Evolutionary conservation across 2,888 invertebrate species (phyloP).

Genomic region (Pantelozetes paolii): DNA sequence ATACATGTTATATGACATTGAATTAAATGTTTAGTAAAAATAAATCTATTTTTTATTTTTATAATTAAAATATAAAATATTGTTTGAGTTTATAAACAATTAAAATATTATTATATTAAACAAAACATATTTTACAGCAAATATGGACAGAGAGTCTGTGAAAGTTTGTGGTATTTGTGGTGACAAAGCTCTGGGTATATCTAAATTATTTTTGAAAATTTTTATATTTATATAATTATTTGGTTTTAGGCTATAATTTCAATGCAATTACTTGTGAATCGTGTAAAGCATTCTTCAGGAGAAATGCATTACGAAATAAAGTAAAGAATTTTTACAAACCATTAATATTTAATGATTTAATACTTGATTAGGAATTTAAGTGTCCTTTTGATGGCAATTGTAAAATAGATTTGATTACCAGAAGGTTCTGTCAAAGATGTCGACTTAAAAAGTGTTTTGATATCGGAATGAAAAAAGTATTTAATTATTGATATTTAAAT

Average conservation of each 20-base stretch:
- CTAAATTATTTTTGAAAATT: constrained; percentile 1
- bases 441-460: constrained; percentile 84
- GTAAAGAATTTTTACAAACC: constrained; percentile 52
- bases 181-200: constrained; percentile 40
- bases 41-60: neutral
- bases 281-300: constrained; percentile 92
- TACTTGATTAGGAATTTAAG: constrained; percentile 65
- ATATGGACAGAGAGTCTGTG: neutral
- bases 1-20: too few relatives aligned
- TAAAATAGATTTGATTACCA: constrained; percentile 80
- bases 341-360: neutral
- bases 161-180: constrained; percentile 40
- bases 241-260: constrained; percentile 67
- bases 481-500: neutral
- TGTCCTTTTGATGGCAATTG: constrained; percentile 91
- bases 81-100: neutral
- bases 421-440: constrained; percentile 94
- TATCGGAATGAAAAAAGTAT: constrained; percentile 84
- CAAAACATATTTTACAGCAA: too few relatives aligned
- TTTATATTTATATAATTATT: neutral
- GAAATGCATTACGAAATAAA: constrained; percentile 86
- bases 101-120: too few relatives aligned
- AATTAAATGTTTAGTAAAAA: too few relatives aligned
- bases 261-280: constrained; percentile 94
- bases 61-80: neutral